These are phyloP conservation scores for Danionella cerebrum DNA, from an alignment of 2,113 vertebrate genomes.

Conservation along the genomic window DNA sequence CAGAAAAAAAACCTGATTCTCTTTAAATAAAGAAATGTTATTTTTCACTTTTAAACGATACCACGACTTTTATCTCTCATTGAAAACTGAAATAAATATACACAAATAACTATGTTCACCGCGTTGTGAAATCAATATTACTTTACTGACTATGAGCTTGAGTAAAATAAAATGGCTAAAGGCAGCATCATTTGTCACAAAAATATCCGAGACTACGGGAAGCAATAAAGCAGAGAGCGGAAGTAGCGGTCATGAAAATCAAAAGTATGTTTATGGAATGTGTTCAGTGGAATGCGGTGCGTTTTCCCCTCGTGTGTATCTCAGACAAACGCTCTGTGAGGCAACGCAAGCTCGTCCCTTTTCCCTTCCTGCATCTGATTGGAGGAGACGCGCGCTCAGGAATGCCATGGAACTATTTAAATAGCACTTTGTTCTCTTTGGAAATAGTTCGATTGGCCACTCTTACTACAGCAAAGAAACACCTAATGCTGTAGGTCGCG, in stretches of 20 bases:
- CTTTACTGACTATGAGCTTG: too few species aligned
- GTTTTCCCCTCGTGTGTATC: slow-evolving; percentile 15
- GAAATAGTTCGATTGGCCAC: slow-evolving; percentile 17
- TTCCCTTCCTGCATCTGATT: slow-evolving; percentile 70
- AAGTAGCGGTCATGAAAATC: slow-evolving; percentile 52
- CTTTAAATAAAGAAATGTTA: not conserved
- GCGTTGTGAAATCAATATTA: too few species aligned
- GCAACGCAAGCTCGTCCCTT: slow-evolving; percentile 65
- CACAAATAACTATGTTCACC: too few species aligned
- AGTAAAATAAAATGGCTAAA: too few species aligned
- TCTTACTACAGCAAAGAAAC: not conserved
- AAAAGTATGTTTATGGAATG: slow-evolving; percentile 43
- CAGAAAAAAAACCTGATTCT: not conserved
- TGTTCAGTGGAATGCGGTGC: slow-evolving; percentile 34
- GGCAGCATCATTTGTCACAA: too few species aligned
- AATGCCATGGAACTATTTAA: slow-evolving; percentile 85
- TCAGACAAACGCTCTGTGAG: slow-evolving; percentile 41
- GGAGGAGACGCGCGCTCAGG: slow-evolving; percentile 69
- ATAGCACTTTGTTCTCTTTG: slow-evolving; percentile 61
- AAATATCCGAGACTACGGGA: slow-evolving; percentile 4
- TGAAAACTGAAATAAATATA: too few species aligned
- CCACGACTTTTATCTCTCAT: too few species aligned
- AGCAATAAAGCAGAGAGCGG: slow-evolving; percentile 52
- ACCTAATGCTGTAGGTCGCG: not conserved
- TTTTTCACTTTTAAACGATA: too few species aligned